Evolutionary conservation across 30 jellyfish, hydroid and myxozoan genomes (phyloP), one percentile per base, ranked within the genome.

Genomic region (Phacellophora camtschatica): DNA sequence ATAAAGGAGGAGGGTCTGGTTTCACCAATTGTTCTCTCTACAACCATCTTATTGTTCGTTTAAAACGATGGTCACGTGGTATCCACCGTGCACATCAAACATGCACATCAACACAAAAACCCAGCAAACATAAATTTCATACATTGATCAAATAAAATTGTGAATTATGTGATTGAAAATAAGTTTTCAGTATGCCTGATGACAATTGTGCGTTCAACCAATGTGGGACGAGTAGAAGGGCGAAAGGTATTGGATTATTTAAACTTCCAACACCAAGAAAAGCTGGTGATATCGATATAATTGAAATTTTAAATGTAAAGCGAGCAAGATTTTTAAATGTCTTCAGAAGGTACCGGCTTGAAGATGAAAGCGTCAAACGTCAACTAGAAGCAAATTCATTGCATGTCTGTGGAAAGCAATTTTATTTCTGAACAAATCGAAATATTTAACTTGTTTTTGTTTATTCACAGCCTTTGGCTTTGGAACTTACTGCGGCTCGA

Each of bases 391-490:
- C 79, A 33, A 39, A 32, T 23, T n/a, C 79, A 9, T 23, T 65
- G 29, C 79, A 65, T 65, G 79, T 65, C 51, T 65, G 79, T 39
- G 72, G 27, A 32, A 65, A 39, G 19, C 79, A 65, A n/a, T 25
- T 65, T 65, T 19, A 16, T 8, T 25, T 64, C 61, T 25, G 79
- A 65, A 13, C 24, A 65, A 65, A 65, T 39, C 33, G 61, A 65
- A 23, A 65, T 65, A 39, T 25, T 28, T 36, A 16, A 65, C 18
- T 36, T 65, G 9, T 12, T 12, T 39, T 5, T 39, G 51, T 13
- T 39, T 39, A 39, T 39, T 39, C 13, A 39, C 51, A 39, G 51
- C 10, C 13, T 39, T 39, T 39, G 13, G 7, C 51, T 13, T 13
- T 7, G 51, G 13, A 39, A 39, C 51, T 39, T 39, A 39, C 51